phyloP scores from a whole-genome alignment of 2,888 invertebrate genomes.

The Parnassius apollo region DNA sequence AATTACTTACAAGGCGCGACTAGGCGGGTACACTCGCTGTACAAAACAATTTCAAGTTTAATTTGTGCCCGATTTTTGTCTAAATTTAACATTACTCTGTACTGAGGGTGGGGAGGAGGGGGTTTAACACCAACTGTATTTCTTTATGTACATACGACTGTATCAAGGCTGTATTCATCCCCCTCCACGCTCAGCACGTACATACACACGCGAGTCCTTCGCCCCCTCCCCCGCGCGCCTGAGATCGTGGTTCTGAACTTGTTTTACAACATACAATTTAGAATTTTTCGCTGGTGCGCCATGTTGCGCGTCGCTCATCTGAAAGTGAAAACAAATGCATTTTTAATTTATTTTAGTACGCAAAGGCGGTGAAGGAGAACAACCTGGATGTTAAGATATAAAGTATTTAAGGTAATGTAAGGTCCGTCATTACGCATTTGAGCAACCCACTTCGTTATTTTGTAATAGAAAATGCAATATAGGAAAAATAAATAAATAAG shows the following conservation, averaged over 20 bases:
- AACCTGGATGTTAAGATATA: too few relatives aligned
- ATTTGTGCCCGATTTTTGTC: constrained; percentile 14
- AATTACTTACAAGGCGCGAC: background rate
- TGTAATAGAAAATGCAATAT: too few relatives aligned
- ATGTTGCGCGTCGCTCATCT: background rate
- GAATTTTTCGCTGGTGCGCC: background rate
- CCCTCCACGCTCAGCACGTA: background rate
- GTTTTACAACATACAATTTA: background rate
- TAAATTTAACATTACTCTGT: background rate
- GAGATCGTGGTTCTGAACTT: background rate
- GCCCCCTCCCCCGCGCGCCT: background rate
- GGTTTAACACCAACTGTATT: too few relatives aligned
- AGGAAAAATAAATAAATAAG: too few relatives aligned
- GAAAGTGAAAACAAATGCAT: background rate
- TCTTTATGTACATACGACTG: too few relatives aligned
- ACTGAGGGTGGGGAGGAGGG: background rate
- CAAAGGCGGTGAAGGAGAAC: too few relatives aligned
- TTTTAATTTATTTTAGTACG: too few relatives aligned
- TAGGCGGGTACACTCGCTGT: background rate
- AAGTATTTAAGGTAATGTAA: too few relatives aligned
- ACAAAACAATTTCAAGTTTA: background rate
- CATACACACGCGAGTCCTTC: background rate
- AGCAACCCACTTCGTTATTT: too few relatives aligned
- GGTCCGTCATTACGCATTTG: too few relatives aligned
- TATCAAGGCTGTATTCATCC: too few relatives aligned